These are phyloP conservation scores for Papilio protenor DNA, from an alignment of 2,888 invertebrate genomes.

Conservation along the genomic window DNA sequence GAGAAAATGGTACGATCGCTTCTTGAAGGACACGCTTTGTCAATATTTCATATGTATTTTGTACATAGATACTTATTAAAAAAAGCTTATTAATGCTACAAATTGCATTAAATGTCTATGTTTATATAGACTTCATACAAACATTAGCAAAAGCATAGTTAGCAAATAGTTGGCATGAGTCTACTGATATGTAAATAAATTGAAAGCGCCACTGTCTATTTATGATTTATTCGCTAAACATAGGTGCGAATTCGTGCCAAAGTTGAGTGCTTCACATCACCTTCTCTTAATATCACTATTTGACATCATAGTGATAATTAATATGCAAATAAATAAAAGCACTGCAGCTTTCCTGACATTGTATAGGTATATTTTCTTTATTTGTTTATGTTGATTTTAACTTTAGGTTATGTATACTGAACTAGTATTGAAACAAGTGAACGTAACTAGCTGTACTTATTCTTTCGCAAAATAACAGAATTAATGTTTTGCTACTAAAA, in stretches of 20 bases:
- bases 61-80: too few species aligned
- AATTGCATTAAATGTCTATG: neutral
- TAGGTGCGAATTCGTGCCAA: conserved; percentile 49
- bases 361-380: neutral
- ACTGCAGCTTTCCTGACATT: neutral
- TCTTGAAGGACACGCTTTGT: too few species aligned
- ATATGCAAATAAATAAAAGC: neutral
- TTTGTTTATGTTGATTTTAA: neutral
- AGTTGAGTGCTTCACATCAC: conserved; percentile 15
- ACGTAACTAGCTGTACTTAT: too few species aligned
- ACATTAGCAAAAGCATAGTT: conserved; percentile 30
- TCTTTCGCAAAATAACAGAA: neutral
- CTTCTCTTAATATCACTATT: neutral
- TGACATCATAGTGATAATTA: conserved; percentile 2
- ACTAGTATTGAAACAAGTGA: too few species aligned
- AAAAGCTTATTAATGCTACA: neutral
- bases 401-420: neutral
- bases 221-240: conserved; percentile 54
- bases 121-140: conserved; percentile 9
- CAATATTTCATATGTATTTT: too few species aligned
- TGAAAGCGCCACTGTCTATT: conserved; percentile 67
- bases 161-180: conserved; percentile 45
- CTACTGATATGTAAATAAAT: conserved; percentile 71
- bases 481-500: too few species aligned
- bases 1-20: too few species aligned